Percentiles rank a stretch among this genome's conserved stretches.
These are phyloP conservation scores for Sebastolobus alascanus DNA, from an alignment of 2,797 vertebrate genomes.

Conservation along the genomic window DNA sequence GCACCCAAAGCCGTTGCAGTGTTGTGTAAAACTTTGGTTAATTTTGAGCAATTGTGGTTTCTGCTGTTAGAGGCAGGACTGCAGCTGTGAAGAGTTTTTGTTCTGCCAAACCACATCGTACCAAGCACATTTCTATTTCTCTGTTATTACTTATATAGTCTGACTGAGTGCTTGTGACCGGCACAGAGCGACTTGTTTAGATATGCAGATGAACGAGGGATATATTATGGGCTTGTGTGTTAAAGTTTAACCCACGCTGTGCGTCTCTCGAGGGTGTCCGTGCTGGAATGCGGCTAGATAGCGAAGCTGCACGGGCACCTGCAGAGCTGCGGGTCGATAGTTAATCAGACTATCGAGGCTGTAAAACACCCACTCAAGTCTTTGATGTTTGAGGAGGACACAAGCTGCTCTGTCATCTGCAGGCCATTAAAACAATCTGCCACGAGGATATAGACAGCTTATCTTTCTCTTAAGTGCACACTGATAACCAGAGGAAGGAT, in stretches of 20 bases:
- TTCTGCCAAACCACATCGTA: neutral
- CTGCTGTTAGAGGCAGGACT: slow-evolving; percentile 11
- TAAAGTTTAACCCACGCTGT: slow-evolving; percentile 74
- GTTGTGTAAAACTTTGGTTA: slow-evolving; percentile 37
- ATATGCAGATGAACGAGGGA: slow-evolving; percentile 50
- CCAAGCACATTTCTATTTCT: neutral
- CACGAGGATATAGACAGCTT: slow-evolving; percentile 38
- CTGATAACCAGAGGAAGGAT: slow-evolving; percentile 33
- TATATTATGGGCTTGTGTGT: slow-evolving; percentile 52
- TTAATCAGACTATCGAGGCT: slow-evolving; percentile 64
- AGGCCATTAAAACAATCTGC: slow-evolving; percentile 56
- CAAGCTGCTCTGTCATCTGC: slow-evolving; percentile 28
- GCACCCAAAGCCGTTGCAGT: slow-evolving; percentile 13
- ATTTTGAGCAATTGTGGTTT: slow-evolving; percentile 20
- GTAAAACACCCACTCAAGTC: slow-evolving; percentile 66
- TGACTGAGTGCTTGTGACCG: neutral
- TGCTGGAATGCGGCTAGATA: slow-evolving; percentile 66
- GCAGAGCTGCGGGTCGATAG: slow-evolving; percentile 66
- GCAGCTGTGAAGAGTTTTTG: slow-evolving; percentile 21
- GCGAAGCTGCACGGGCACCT: slow-evolving; percentile 49
- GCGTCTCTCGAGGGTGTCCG: slow-evolving; percentile 57
- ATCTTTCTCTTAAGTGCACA: slow-evolving; percentile 33
- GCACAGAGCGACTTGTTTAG: slow-evolving; percentile 14
- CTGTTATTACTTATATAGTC: neutral
- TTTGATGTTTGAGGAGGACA: slow-evolving; percentile 67